A percentile compares a stretch with the other conserved stretches of the same genome.
phyloP scores from a whole-genome alignment of 2,888 invertebrate genomes.

The Drosophila kanekoi region DNA sequence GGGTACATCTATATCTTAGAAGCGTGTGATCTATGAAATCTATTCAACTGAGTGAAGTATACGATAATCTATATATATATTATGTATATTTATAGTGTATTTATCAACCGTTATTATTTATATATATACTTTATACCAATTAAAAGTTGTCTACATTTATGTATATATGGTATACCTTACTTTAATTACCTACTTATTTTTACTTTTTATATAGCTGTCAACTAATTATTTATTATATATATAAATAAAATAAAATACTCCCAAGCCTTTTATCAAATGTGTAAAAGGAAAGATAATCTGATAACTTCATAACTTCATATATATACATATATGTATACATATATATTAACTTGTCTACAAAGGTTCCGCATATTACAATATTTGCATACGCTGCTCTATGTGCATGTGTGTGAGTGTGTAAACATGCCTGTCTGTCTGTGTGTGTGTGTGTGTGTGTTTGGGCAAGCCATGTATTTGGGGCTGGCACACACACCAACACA shows the following conservation, averaged over 20 bases:
- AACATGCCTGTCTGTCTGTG: neutral
- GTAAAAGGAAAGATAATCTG: constrained; percentile 31
- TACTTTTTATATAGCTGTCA: too few species aligned
- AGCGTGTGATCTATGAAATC: too few species aligned
- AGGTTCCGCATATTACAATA: constrained; percentile 63
- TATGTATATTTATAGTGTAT: too few species aligned
- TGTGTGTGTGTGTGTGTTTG: constrained; percentile 29
- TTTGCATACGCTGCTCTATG: constrained; percentile 61
- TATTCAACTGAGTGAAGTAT: too few species aligned
- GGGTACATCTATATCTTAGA: too few species aligned
- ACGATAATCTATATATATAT: too few species aligned
- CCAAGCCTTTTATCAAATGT: constrained; percentile 32
- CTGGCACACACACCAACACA: constrained; percentile 50
- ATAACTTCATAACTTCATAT: constrained; percentile 39
- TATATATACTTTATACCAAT: too few species aligned
- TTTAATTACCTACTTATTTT: too few species aligned
- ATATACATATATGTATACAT: neutral
- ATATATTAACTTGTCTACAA: constrained; percentile 35
- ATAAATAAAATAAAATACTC: constrained; percentile 1
- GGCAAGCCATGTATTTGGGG: constrained; percentile 49
- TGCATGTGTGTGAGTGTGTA: constrained; percentile 3
- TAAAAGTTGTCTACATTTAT: too few species aligned
- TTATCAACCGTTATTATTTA: too few species aligned
- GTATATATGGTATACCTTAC: too few species aligned
- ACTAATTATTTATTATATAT: neutral